Base-by-base conservation (phyloP, 2,113 vertebrate genomes). In the Platichthys stellatus region DNA sequence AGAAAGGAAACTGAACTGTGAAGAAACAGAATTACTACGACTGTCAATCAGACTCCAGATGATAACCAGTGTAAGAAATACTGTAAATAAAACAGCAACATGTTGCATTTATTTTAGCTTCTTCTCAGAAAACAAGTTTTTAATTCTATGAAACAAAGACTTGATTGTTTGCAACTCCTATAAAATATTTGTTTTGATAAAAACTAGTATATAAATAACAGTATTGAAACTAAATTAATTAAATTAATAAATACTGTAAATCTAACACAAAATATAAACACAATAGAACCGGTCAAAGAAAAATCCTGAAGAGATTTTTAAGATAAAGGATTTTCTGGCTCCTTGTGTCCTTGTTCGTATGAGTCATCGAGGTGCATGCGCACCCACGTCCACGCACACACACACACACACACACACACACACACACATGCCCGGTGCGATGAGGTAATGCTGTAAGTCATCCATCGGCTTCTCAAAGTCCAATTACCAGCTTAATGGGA, bases 371-470 rank as follows among this genome's bases (percentile, higher is more conserved):
- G 3, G n/a, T 4, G 17, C 57, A 63, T 28, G 66, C 71, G 31
- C 67, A 65, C 35, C 53, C 47, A 49, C 28, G 5, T 4, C 1
- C 5, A 5, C 28, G 6, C 28, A 31, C 5, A 31, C 5, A 31
- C 28, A 31, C 5, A 31, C 28, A 1, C 28, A 31, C 28, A 31
- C 28, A 31, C 28, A 31, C 28, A 6, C 35, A 54, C 61, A 68
- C n/a, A 69, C 40, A 63, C 63, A 66, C 17, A 11, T 60, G 82
- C 76, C 80, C 73, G 1, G 10, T 13, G 57, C 54, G 60, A 90
- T 94, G 93, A 94, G 90, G 91, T 94, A 89, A 94, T 92, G 88
- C 85, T 71, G 69, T 74, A 70, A 86, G 90, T 93, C 92, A 93
- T 92, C 85, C 84, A 82, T 79, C 53, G 67, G 85, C 84, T 80